Evolutionary conservation across 1,140 invertebrate genomes (phyloP).

Genomic region (Ladona fulva): DNA sequence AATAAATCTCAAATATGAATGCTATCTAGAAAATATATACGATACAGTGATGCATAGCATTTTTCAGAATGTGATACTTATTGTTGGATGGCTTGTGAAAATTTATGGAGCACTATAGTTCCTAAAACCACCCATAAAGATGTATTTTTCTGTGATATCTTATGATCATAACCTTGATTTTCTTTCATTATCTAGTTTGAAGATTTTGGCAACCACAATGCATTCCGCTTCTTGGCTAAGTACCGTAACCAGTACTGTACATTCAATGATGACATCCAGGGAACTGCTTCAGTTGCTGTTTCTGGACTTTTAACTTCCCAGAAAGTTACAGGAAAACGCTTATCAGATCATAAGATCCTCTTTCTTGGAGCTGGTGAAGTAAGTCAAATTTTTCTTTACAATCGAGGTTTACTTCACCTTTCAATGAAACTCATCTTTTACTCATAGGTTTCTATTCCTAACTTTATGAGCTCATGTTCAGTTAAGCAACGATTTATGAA

Average conservation of each 20-base stretch:
- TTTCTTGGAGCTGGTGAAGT: conserved; percentile 89
- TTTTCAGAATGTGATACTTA: no score
- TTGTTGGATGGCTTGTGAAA: no score
- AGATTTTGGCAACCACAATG: conserved; percentile 92
- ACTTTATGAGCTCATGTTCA: no score
- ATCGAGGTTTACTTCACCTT: no score
- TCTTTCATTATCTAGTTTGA: conserved; percentile 63
- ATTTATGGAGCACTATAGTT: no score
- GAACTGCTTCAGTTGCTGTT: conserved; percentile 86
- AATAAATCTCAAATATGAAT: no score
- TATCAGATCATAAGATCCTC: conserved; percentile 74
- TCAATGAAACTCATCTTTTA: no score
- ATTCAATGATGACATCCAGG: conserved; percentile 97
- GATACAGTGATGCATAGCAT: no score
- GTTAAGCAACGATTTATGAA: no score
- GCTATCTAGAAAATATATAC: no score
- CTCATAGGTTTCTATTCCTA: no score
- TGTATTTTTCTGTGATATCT: not conserved
- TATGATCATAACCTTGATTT: conserved; percentile 2
- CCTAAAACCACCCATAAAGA: not conserved
- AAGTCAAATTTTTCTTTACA: conserved; percentile 23
- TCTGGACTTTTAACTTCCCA: conserved; percentile 79
- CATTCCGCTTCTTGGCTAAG: conserved; percentile 81
- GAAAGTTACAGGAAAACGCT: conserved; percentile 62
- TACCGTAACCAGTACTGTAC: conserved; percentile 83